Base-by-base conservation (phyloP, 2,888 invertebrate species). In the Drosophila trichaetosa region DNA sequence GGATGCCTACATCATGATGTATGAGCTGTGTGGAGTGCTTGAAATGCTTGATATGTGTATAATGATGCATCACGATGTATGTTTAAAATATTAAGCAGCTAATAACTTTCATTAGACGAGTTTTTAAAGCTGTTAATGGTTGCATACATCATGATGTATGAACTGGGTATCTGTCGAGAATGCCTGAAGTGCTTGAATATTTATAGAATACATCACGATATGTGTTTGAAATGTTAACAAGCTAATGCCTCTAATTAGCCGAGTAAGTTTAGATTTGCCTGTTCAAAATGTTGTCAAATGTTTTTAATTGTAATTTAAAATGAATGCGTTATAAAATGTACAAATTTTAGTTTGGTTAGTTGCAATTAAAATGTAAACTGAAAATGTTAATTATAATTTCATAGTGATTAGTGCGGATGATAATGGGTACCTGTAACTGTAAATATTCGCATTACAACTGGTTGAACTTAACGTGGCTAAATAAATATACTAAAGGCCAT, bases 401-500 rank as follows among this genome's bases (percentile, higher is more conserved):
- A 38, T 36, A 6, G 18, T 65, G 49, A 65, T 65, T 65, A 65
- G 33, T 49, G 38, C 5, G 21, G 21, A 38, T 68, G 69, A 34
- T 67, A 56, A 69, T 68, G 54, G 21, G 42, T 54, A 68, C n/a
- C 24, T 46, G n/a, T 21, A 68, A 18, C 36, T 24, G 34, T 24
- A 53, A 36, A 24, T 24, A 29, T 42, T 24, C 16, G 40, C 54
- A 51, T 29, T n/a, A 31, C 7, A 13, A n/a, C 7, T 7, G 11
- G 13, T 11, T 24, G 16, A 3, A 7, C n/a, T 18, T 29, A 51
- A 29, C 16, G 11, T 11, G 24, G 18, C 42, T 56, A 69, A 57
- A 69, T 70, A 58, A 58, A 57, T 70, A 70, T 51, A 51, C 68
- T 70, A 36, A 66, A 51, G 51, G 46, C 46, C 52, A 73, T 58